Conservation (phyloP, 2,888 invertebrate genomes). For the Drosophila siamana region DNA sequence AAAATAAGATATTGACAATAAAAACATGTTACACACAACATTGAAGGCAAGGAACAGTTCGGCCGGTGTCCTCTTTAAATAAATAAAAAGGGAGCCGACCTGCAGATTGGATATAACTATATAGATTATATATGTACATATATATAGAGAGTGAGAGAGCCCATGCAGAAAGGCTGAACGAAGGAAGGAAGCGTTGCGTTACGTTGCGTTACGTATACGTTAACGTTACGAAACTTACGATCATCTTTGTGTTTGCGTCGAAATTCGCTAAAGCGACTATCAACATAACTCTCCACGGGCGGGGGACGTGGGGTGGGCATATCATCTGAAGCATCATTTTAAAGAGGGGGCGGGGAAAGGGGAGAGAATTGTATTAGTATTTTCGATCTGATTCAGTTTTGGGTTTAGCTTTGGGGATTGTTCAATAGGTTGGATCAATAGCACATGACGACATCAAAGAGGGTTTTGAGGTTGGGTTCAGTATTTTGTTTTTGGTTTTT, state of each 20-base stretch:
- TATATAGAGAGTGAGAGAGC: slow-evolving; percentile 26
- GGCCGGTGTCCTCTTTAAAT: slow-evolving; percentile 48
- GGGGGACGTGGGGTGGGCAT: slow-evolving; percentile 84
- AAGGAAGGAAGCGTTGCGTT: slow-evolving; percentile 18
- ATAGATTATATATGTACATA: slow-evolving; percentile 14
- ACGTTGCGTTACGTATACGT: slow-evolving; percentile 10
- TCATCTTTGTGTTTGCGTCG: slow-evolving; percentile 89
- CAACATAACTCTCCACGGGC: slow-evolving; percentile 83
- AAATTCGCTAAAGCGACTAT: slow-evolving; percentile 86
- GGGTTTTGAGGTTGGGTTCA: slow-evolving; percentile 41
- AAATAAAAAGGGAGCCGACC: slow-evolving; percentile 51
- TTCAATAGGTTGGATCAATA: slow-evolving; percentile 12
- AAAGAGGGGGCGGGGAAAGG: background rate
- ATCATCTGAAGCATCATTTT: slow-evolving; percentile 72
- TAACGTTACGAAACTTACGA: slow-evolving; percentile 86
- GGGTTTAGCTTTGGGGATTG: slow-evolving; percentile 18
- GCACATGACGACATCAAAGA: slow-evolving; percentile 65
- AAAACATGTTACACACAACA: slow-evolving; percentile 80
- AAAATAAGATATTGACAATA: slow-evolving; percentile 73
- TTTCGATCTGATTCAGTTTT: slow-evolving; percentile 13
- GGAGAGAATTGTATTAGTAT: slow-evolving; percentile 38
- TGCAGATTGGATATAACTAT: slow-evolving; percentile 36
- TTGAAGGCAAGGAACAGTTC: slow-evolving; percentile 75
- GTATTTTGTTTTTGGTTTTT: slow-evolving; percentile 49
- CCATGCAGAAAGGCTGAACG: slow-evolving; percentile 48